A percentile compares a stretch with the other conserved stretches of the same genome.
Conservation (phyloP, 2,113 vertebrate species). For the Pseudorectes ferrugineus region DNA sequence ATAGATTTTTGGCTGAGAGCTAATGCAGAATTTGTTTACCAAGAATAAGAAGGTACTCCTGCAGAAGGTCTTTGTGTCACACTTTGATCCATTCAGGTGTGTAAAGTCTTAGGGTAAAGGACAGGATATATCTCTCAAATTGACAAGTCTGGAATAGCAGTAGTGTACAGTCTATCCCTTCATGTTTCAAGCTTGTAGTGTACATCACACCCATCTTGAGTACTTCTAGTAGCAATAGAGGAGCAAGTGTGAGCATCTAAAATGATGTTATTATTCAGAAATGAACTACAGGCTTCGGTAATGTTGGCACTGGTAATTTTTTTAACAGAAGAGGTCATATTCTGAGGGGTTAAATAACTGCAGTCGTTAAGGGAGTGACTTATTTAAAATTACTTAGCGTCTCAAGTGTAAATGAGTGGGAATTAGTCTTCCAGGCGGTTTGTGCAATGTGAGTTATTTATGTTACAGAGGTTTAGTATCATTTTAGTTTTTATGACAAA, state of each 20-base stretch:
- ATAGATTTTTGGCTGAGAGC: background rate
- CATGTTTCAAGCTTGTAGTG: background rate
- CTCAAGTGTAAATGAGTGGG: background rate
- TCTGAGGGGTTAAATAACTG: background rate
- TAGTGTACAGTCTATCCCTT: background rate
- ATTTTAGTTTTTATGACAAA: slow-evolving; percentile 1
- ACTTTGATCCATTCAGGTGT: background rate
- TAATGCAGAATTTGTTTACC: background rate
- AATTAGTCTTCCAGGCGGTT: background rate
- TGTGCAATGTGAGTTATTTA: background rate
- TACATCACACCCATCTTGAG: background rate
- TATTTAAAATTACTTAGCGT: background rate
- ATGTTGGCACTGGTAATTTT: background rate
- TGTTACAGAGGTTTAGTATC: background rate
- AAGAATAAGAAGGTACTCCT: background rate
- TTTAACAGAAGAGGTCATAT: background rate
- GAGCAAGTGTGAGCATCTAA: background rate
- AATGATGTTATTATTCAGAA: background rate
- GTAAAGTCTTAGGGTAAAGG: background rate
- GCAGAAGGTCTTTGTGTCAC: background rate
- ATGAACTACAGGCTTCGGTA: background rate
- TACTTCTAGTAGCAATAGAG: background rate
- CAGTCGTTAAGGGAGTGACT: background rate
- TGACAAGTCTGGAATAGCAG: background rate
- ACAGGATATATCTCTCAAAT: background rate